Percentiles rank a stretch among this genome's conserved stretches.
Conservation (phyloP, 2,113 vertebrate species). For the Onychostoma macrolepis region DNA sequence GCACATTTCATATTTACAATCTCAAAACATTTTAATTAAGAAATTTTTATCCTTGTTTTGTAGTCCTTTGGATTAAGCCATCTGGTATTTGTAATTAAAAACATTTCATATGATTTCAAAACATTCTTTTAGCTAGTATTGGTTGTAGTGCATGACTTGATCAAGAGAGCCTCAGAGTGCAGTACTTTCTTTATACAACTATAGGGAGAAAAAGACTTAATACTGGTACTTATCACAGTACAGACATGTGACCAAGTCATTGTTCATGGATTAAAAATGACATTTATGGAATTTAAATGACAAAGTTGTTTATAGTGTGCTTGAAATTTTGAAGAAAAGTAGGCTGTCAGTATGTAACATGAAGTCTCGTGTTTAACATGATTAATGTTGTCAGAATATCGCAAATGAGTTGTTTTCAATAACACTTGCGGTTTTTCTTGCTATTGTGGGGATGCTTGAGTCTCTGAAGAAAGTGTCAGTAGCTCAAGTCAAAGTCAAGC, state of each 20-base stretch:
- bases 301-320: not conserved
- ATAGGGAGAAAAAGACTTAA: not conserved
- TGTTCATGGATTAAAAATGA: slow-evolving; percentile 13
- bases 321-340: too few relatives aligned
- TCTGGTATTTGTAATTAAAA: slow-evolving; percentile 8
- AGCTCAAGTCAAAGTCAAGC: not conserved
- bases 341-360: too few relatives aligned
- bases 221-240: not conserved
- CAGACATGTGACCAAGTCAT: not conserved
- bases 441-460: not conserved
- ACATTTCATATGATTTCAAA: not conserved
- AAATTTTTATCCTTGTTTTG: not conserved
- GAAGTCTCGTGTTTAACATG: not conserved
- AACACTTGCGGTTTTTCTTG: too few relatives aligned
- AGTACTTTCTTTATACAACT: not conserved
- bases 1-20: not conserved
- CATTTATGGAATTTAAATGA: not conserved
- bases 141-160: not conserved
- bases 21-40: slow-evolving; percentile 21
- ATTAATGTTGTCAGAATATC: not conserved
- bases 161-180: not conserved
- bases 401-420: not conserved
- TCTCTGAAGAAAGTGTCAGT: not conserved
- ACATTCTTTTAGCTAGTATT: not conserved
- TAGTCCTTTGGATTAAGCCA: not conserved